phyloP scores from a whole-genome alignment of 2,113 vertebrate species.

The Oncorhynchus tshawytscha region DNA sequence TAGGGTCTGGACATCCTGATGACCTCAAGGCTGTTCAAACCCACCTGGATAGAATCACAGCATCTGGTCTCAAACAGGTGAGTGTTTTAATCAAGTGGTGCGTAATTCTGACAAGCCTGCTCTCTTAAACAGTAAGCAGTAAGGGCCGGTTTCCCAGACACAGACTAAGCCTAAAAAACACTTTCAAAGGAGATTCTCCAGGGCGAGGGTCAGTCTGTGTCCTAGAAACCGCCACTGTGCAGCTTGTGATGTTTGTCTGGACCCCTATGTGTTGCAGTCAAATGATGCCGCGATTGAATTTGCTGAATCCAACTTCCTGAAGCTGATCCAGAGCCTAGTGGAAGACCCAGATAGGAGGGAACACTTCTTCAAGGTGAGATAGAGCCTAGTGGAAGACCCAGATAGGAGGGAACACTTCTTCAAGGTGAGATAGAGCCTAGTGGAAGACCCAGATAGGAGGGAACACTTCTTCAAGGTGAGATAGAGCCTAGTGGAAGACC shows the following conservation, averaged over 20 bases:
- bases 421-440: constrained; percentile 52
- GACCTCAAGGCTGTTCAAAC: too few relatives aligned
- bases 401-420: constrained; percentile 74
- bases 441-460: too few relatives aligned
- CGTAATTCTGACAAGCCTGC: not conserved
- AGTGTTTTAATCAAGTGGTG: not conserved
- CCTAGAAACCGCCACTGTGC: not conserved
- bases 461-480: too few relatives aligned
- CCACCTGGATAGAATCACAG: too few relatives aligned
- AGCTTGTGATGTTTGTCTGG: constrained; percentile 1
- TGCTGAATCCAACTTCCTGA: constrained; percentile 73
- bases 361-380: constrained; percentile 72
- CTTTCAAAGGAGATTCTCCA: too few relatives aligned
- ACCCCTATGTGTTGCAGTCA: constrained; percentile 43
- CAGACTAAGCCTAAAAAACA: too few relatives aligned
- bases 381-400: constrained; percentile 69
- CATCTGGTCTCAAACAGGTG: too few relatives aligned
- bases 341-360: constrained; percentile 66
- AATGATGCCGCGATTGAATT: constrained; percentile 69
- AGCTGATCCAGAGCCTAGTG: constrained; percentile 72
- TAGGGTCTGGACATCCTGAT: too few relatives aligned
- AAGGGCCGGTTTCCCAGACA: too few relatives aligned
- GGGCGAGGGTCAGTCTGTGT: not conserved
- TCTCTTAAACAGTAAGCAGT: not conserved
- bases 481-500: too few relatives aligned